Evolutionary conservation across 2,113 vertebrate species (phyloP).

Genomic region (Leptocoma aspasia): DNA sequence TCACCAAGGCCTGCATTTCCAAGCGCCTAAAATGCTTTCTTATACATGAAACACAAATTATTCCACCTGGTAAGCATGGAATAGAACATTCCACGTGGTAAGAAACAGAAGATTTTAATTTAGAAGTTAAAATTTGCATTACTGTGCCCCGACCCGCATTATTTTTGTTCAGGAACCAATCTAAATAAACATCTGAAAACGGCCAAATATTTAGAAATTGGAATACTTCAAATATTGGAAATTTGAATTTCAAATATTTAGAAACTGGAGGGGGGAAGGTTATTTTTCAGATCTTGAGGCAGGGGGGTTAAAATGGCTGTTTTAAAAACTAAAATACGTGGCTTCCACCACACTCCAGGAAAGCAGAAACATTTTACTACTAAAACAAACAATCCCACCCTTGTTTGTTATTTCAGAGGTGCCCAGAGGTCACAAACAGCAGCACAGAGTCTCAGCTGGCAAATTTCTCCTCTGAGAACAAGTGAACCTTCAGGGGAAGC

Average conservation of each 20-base stretch:
- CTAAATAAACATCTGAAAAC: neutral
- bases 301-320: neutral
- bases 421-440: neutral
- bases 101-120: neutral
- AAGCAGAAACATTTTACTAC: neutral
- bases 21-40: neutral
- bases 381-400: neutral
- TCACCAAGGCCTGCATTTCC: neutral
- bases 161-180: neutral
- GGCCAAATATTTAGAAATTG: neutral
- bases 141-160: neutral
- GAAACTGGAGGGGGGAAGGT: neutral
- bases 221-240: too few species aligned
- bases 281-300: neutral
- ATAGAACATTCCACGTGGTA: neutral
- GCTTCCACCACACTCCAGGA: neutral
- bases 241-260: neutral
- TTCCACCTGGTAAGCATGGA: neutral
- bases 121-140: neutral
- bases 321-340: neutral
- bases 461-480: neutral
- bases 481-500: neutral
- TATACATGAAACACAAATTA: neutral
- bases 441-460: neutral
- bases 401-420: neutral